phyloP scores from a whole-genome alignment of 2,888 invertebrate species.

The Hirtodrosophila cameraria region DNA sequence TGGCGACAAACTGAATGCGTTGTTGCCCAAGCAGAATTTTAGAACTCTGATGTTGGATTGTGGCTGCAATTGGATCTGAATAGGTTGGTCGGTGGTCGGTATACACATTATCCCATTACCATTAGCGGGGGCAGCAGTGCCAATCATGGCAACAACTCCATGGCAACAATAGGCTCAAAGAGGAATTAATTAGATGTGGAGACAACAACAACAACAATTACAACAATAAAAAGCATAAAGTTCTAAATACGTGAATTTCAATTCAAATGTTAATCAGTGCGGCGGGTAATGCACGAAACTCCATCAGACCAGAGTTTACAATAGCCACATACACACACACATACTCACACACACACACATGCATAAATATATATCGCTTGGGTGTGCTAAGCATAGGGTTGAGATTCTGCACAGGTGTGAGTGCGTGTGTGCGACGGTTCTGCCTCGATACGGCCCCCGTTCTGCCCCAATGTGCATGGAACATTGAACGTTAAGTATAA shows the following conservation, averaged over 20 bases:
- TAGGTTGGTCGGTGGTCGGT: slow-evolving; percentile 31
- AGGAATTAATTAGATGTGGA: slow-evolving; percentile 82
- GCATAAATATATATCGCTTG: slow-evolving; percentile 21
- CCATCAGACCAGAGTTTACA: slow-evolving; percentile 63
- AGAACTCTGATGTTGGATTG: slow-evolving; percentile 35
- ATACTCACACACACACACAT: slow-evolving; percentile 23
- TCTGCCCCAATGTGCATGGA: slow-evolving; percentile 70
- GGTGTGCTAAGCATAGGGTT: slow-evolving; percentile 55
- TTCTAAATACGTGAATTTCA: slow-evolving; percentile 63
- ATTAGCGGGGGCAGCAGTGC: slow-evolving; percentile 60
- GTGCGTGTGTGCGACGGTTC: slow-evolving; percentile 48
- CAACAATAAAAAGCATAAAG: slow-evolving; percentile 32
- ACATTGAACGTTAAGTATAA: slow-evolving; percentile 63
- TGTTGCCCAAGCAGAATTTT: slow-evolving; percentile 40
- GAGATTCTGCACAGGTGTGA: slow-evolving; percentile 56
- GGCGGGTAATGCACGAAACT: slow-evolving; percentile 52
- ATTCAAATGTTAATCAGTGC: slow-evolving; percentile 80
- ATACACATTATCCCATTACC: slow-evolving; percentile 68
- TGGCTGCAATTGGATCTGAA: slow-evolving; percentile 51
- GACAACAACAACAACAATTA: slow-evolving; percentile 62
- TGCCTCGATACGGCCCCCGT: slow-evolving; percentile 62
- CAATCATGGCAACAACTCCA: slow-evolving; percentile 64
- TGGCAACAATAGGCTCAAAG: slow-evolving; percentile 66
- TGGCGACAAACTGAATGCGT: slow-evolving; percentile 80
- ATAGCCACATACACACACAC: slow-evolving; percentile 41